Evolutionary conservation across 2,797 vertebrate species (phyloP), one percentile per base, ranked within the genome.

Genomic region (Muraenolepis orangiensis): DNA sequence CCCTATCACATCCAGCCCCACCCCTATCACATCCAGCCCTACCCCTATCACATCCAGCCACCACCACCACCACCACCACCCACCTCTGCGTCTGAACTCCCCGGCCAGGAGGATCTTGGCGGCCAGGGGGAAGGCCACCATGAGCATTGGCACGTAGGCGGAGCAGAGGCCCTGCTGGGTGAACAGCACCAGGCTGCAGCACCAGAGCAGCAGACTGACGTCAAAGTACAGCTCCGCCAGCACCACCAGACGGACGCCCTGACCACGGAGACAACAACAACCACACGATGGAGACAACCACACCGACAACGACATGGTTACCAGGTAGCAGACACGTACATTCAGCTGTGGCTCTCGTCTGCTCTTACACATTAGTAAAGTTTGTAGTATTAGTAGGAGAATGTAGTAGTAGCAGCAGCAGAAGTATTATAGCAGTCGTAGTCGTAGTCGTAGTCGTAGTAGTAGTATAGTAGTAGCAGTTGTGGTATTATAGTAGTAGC

Each of bases 171-270:
- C 95, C 40, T 86, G 91, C 14, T 91, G 94, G 74, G 96, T 99
- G 64, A 98, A 87, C 80, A 91, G 85, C 80, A 94, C 75, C 86
- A 98, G 91, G 68, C 85, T 91, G 76, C 91, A 74, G 79, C 96
- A 95, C 94, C 98, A 98, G 81, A 96, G 90, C 75, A 95, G 87
- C 79, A 99, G 74, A 11, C 95, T 93, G 34, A 95, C 93, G 32
- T 99, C 97, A 77, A 98, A 98, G 88, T 95, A 98, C 34, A 93
- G 78, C 77, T 98, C 96, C 8, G 94, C 96, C 85, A 97, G 89
- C 82, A 95, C 94, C 84, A 94, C 91, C 72, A 91, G 87, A 72
- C 91, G 94, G 74, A 93, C 80, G 11, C 90, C 93, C 98, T 99
- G 94, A 61, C 4, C 4, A 4, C 18, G 18, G 16, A 3, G 3